A percentile compares a stretch with the other conserved stretches of the same genome.
Conservation (phyloP, 2,888 invertebrate species). For the Leucophora obtusa region DNA sequence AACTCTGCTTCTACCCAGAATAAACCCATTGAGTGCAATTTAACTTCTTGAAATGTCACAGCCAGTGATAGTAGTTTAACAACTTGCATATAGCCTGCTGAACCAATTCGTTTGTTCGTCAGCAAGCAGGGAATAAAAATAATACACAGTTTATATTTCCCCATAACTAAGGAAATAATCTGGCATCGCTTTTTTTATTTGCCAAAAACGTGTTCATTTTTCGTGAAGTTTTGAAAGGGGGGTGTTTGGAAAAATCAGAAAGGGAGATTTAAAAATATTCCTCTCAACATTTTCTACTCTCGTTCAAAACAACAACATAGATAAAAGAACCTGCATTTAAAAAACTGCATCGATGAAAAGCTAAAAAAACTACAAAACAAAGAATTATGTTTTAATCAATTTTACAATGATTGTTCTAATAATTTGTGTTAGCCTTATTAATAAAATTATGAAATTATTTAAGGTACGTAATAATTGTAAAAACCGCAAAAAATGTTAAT, state of each 20-base stretch:
- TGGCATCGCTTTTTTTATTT: slow-evolving; percentile 2
- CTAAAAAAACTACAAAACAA: slow-evolving; percentile 9
- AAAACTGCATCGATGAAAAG: slow-evolving; percentile 17
- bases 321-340: slow-evolving; percentile 1
- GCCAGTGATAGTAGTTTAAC: too few relatives aligned
- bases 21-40: too few relatives aligned
- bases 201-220: slow-evolving; percentile 30
- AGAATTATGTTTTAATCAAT: slow-evolving; percentile 25
- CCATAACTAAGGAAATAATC: neutral
- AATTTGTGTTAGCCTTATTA: slow-evolving; percentile 2
- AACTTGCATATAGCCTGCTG: too few relatives aligned
- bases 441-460: neutral
- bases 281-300: neutral
- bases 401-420: slow-evolving; percentile 4
- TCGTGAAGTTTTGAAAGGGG: neutral
- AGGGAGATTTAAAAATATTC: too few relatives aligned
- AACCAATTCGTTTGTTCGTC: too few relatives aligned
- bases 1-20: too few relatives aligned
- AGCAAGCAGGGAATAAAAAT: too few relatives aligned
- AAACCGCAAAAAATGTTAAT: neutral
- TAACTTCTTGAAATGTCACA: too few relatives aligned
- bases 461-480: neutral
- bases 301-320: neutral
- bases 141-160: too few relatives aligned
- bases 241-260: neutral